These are phyloP conservation scores for Prenolepis imparis DNA, from an alignment of 2,888 invertebrate genomes.

Conservation along the genomic window DNA sequence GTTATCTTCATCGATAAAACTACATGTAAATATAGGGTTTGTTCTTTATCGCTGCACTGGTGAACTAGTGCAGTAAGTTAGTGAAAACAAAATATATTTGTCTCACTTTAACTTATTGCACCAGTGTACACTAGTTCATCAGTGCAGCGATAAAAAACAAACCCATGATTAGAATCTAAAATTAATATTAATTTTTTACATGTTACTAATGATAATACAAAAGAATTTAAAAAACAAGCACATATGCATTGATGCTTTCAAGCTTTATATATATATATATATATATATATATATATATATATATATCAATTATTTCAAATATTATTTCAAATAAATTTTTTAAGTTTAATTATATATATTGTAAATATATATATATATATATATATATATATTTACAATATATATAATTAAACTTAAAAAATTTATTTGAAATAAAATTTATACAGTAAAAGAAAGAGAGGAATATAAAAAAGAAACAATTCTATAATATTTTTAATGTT, in stretches of 20 bases:
- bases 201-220: neutral
- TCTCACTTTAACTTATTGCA: too few relatives aligned
- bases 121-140: too few relatives aligned
- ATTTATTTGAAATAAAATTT: constrained; percentile 9
- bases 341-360: too few relatives aligned
- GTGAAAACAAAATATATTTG: too few relatives aligned
- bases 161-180: neutral
- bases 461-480: neutral
- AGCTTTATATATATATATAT: too few relatives aligned
- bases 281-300: too few relatives aligned
- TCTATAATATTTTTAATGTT: neutral
- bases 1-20: neutral
- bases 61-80: too few relatives aligned
- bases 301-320: too few relatives aligned
- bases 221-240: neutral
- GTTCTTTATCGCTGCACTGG: too few relatives aligned
- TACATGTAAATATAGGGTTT: neutral
- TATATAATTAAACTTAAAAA: neutral
- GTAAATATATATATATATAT: too few relatives aligned
- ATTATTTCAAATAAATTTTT: too few relatives aligned
- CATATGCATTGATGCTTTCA: neutral
- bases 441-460: neutral
- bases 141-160: too few relatives aligned
- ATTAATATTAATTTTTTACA: neutral
- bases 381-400: neutral